Evolutionary conservation across 2,888 invertebrate species (phyloP).

Genomic region (Noctuana brunneofusca): DNA sequence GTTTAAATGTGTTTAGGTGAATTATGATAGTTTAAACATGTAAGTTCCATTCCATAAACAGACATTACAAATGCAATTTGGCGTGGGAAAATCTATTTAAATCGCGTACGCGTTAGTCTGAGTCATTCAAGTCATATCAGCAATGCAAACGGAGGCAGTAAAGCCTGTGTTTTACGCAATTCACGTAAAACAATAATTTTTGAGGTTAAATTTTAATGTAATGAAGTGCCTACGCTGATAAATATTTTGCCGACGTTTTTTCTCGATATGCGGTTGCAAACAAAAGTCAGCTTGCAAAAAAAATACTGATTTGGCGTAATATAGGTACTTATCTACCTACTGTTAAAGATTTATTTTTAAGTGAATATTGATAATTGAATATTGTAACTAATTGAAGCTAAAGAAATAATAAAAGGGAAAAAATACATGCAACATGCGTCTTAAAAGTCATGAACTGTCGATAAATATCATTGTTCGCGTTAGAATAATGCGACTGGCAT

Average conservation of each 20-base stretch:
- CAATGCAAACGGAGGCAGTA: conserved; percentile 27
- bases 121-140: conserved; percentile 34
- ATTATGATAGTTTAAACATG: conserved; percentile 30
- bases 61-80: conserved; percentile 26
- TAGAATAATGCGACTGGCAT: conserved; percentile 32
- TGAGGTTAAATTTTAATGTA: conserved; percentile 1
- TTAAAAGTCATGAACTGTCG: conserved; percentile 12
- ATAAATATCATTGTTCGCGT: conserved; percentile 28
- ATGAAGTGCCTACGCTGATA: not conserved
- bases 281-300: not conserved
- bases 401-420: no score
- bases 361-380: no score
- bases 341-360: no score
- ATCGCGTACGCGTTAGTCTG: conserved; percentile 26
- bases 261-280: not conserved
- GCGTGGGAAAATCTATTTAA: conserved; percentile 39
- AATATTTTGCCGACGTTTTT: not conserved
- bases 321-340: no score
- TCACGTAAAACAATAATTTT: conserved; percentile 1
- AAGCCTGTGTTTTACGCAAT: conserved; percentile 28
- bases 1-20: conserved; percentile 1
- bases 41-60: conserved; percentile 29
- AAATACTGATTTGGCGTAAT: not conserved
- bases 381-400: no score
- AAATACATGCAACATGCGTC: no score